Evolutionary conservation across 2,797 vertebrate species (phyloP).

Genomic region (Pteronotus mesoamericanus): DNA sequence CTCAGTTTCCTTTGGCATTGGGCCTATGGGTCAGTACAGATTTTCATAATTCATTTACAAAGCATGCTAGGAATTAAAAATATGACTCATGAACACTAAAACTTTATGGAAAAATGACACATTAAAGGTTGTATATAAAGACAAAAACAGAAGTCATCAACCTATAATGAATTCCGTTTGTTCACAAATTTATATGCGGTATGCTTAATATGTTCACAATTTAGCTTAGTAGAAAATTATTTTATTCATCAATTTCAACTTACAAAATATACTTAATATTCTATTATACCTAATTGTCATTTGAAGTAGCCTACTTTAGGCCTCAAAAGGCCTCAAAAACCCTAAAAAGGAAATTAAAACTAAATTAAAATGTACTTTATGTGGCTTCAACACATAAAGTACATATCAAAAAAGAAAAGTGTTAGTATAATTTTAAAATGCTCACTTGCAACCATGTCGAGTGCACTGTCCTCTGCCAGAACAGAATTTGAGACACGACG

Average conservation of each 20-base stretch:
- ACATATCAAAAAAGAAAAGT: slow-evolving; percentile 21
- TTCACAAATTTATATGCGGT: slow-evolving; percentile 46
- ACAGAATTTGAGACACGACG: slow-evolving; percentile 96
- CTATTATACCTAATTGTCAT: neutral
- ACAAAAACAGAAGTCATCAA: neutral
- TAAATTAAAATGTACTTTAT: slow-evolving; percentile 36
- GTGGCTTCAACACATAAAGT: neutral
- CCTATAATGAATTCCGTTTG: slow-evolving; percentile 13
- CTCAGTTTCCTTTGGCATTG: neutral
- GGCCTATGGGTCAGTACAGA: neutral
- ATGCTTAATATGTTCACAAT: neutral
- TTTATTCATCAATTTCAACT: slow-evolving; percentile 28
- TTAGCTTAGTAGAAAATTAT: slow-evolving; percentile 29
- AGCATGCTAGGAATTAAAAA: neutral
- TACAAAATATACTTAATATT: slow-evolving; percentile 11
- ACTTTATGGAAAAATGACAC: neutral
- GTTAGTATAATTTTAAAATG: slow-evolving; percentile 32
- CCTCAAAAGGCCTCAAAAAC: slow-evolving; percentile 46
- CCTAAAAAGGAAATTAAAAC: slow-evolving; percentile 31
- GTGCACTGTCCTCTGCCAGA: slow-evolving; percentile 97
- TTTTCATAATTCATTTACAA: slow-evolving; percentile 40
- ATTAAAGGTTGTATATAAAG: neutral
- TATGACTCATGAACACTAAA: neutral
- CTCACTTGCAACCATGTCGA: slow-evolving; percentile 97
- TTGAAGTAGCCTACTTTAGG: slow-evolving; percentile 38